Evolutionary conservation across 2,888 invertebrate genomes (phyloP).

Genomic region (Eupithecia tripunctaria): DNA sequence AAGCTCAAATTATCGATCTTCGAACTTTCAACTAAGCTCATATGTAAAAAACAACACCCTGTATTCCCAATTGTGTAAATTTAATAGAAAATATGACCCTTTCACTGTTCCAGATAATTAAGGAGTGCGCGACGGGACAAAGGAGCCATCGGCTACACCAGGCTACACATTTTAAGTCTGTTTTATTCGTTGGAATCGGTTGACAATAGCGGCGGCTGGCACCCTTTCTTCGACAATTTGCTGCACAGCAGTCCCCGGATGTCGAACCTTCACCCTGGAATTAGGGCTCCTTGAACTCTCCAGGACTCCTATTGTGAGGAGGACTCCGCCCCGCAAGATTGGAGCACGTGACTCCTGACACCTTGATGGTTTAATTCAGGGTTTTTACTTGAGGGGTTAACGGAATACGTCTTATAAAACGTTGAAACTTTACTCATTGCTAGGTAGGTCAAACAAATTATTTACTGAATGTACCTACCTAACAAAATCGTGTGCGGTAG

Average conservation of each 20-base stretch:
- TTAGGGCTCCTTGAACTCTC: constrained; percentile 75
- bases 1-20: background rate
- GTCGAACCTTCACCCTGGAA: constrained; percentile 72
- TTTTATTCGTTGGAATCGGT: constrained; percentile 82
- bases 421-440: background rate
- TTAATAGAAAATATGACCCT: constrained; percentile 85
- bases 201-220: constrained; percentile 67
- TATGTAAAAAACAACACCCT: constrained; percentile 54
- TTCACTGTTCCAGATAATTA: constrained; percentile 82
- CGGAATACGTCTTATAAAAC: constrained; percentile 17
- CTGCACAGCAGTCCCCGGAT: constrained; percentile 80
- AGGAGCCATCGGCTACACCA: constrained; percentile 74
- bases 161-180: constrained; percentile 71
- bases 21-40: background rate
- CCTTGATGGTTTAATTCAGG: constrained; percentile 48
- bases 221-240: constrained; percentile 84
- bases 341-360: constrained; percentile 74
- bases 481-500: background rate
- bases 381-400: constrained; percentile 25
- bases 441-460: background rate
- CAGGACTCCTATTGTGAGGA: constrained; percentile 71
- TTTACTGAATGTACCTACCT: background rate
- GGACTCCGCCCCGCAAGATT: constrained; percentile 77
- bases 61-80: constrained; percentile 69
- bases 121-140: constrained; percentile 79